phyloP scores from a whole-genome alignment of 2,888 invertebrate genomes.

The Chrysopilus asiliformis region DNA sequence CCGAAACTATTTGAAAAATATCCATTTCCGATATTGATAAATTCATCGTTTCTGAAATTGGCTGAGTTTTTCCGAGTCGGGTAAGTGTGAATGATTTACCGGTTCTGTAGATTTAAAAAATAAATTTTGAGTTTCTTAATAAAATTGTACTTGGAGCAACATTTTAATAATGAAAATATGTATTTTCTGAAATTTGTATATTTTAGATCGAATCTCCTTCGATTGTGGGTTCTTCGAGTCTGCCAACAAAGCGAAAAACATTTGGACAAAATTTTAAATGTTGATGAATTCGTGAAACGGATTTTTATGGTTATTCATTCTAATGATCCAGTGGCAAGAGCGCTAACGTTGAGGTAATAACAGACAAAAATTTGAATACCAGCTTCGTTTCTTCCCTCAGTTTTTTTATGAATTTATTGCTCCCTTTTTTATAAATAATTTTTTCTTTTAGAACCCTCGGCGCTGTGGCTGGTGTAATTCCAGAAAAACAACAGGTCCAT shows the following conservation, averaged over 20 bases:
- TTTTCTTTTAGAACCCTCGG: constrained; percentile 55
- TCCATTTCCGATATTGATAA: constrained; percentile 94
- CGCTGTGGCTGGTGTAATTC: constrained; percentile 84
- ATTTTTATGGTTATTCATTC: constrained; percentile 92
- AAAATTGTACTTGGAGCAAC: too few species aligned
- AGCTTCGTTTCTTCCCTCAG: too few species aligned
- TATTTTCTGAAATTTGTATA: too few species aligned
- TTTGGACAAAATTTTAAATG: constrained; percentile 87
- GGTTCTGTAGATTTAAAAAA: too few species aligned
- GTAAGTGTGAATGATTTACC: constrained; percentile 9
- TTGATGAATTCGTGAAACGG: constrained; percentile 83
- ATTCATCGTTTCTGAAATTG: constrained; percentile 87
- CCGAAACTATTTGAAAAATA: constrained; percentile 92
- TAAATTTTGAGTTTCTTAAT: too few species aligned
- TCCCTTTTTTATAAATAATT: too few species aligned
- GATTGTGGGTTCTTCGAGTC: constrained; percentile 83
- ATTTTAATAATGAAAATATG: too few species aligned
- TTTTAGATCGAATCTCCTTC: constrained; percentile 83
- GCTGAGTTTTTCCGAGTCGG: constrained; percentile 81
- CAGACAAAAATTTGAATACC: too few species aligned
- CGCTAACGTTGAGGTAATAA: constrained; percentile 52
- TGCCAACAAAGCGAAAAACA: constrained; percentile 94
- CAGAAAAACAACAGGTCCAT: constrained; percentile 88
- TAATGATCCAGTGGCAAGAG: constrained; percentile 91
- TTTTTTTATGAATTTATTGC: too few species aligned